Evolutionary conservation across 1,140 invertebrate genomes (phyloP), one percentile per base, ranked within the genome.

Genomic region (Popillia japonica): DNA sequence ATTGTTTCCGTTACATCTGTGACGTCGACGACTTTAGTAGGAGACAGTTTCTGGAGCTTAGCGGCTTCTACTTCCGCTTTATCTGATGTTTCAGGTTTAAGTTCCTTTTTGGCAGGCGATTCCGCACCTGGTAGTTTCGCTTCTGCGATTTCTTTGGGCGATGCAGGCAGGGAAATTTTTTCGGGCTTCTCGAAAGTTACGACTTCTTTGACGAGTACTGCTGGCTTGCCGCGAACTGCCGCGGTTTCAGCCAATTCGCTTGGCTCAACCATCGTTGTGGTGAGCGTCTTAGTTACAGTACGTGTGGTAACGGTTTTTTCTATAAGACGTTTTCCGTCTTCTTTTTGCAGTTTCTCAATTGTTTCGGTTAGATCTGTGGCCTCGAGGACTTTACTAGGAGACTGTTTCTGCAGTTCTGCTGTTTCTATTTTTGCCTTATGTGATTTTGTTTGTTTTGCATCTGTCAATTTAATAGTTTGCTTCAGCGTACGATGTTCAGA

Each of bases 301-400:
- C 61, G 61, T 20, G 61, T 68, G 10, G 22, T 20, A 3, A 68
- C 6, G 17, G 20, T 76, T 76, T n/a, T n/a, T n/a, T 76, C 75
- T 14, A 14, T 23, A 27, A 10, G 22, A 27, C 22, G 61, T 27
- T 59, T 14, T 27, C 34, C 23, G 3, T 27, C 41, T 41, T 77
- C 61, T 14, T 68, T 59, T 6, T 77, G 27, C 42, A 14, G 6
- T 4, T 23, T 10, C 23, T 64, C 48, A 7, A 22, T 10, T 34
- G 22, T 14, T 75, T 34, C 44, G 6, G 61, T 14, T 68, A 64
- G n/a, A 0, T 42, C 75, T 23, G 41, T 76, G 9, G 17, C 6
- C 17, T 17, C 34, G 9, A 9, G 11, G 40, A 42, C 42, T 27
- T 42, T 42, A 3, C n/a, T 27, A 42, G 75, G 23, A 11, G 23